These are phyloP conservation scores for Gryon sp. DNA, from an alignment of 1,140 invertebrate genomes.

Conservation along the genomic window DNA sequence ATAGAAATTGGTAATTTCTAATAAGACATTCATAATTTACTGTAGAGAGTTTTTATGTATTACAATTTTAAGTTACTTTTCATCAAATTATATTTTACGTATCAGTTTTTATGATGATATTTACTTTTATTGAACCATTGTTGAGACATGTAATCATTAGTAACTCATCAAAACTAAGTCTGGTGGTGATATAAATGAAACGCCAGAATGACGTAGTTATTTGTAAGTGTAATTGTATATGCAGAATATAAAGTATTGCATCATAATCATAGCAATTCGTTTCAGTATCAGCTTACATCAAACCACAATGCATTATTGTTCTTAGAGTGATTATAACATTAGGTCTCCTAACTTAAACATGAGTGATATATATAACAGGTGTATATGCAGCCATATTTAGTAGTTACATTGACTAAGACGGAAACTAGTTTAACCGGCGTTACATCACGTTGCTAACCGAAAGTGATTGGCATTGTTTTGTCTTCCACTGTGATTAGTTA, in stretches of 20 bases:
- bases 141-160: too few species aligned
- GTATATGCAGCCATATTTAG: conserved; percentile 47
- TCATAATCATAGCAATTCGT: conserved; percentile 43
- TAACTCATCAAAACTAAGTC: too few species aligned
- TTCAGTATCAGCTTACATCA: conserved; percentile 47
- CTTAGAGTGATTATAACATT: conserved; percentile 54
- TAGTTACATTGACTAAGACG: conserved; percentile 36
- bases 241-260: conserved; percentile 39
- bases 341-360: conserved; percentile 49
- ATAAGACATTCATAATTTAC: too few species aligned
- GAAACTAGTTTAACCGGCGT: conserved; percentile 44
- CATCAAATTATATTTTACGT: too few species aligned
- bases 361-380: conserved; percentile 59
- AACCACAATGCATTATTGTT: conserved; percentile 52
- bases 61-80: too few species aligned
- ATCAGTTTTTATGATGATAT: too few species aligned
- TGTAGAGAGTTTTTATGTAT: too few species aligned
- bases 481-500: too few species aligned
- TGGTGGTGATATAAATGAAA: conserved; percentile 5
- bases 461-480: conserved; percentile 22
- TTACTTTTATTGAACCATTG: too few species aligned
- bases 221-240: conserved; percentile 32
- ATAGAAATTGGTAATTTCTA: too few species aligned
- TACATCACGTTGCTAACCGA: conserved; percentile 30
- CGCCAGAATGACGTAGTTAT: conserved; percentile 18